Conservation (phyloP, 2,113 vertebrate genomes). For the Myrmecobius fasciatus region DNA sequence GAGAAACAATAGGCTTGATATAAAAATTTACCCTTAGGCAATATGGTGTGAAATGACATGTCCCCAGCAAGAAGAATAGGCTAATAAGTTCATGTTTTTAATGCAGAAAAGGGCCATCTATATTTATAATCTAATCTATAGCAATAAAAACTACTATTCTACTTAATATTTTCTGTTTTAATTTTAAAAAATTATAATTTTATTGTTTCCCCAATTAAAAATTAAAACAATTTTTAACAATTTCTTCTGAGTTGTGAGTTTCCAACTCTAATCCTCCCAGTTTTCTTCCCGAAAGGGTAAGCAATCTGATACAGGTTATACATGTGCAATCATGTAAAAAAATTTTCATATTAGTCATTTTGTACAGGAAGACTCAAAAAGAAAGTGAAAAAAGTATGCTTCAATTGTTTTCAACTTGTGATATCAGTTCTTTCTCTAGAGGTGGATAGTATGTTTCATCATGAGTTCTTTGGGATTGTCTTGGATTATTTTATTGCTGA, state of each 20-base stretch:
- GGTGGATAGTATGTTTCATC: background rate
- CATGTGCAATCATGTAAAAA: background rate
- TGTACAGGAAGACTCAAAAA: background rate
- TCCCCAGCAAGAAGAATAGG: background rate
- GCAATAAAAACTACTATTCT: background rate
- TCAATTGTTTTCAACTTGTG: background rate
- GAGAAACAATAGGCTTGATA: conserved; percentile 12
- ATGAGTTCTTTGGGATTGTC: too few species aligned
- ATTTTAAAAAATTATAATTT: too few species aligned
- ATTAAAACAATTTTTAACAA: background rate
- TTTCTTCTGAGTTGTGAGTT: background rate
- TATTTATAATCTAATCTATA: background rate
- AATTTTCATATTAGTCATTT: background rate
- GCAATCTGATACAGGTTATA: background rate
- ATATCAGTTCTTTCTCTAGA: background rate
- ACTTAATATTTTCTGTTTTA: background rate
- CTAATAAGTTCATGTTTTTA: background rate
- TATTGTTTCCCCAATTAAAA: background rate
- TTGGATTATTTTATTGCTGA: background rate
- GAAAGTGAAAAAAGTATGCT: too few species aligned
- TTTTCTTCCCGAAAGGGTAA: background rate
- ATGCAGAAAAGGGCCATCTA: background rate
- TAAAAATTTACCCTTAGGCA: background rate
- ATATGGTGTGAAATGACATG: background rate
- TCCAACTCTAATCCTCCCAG: background rate